Percentiles rank a stretch among this genome's conserved stretches.
These are phyloP conservation scores for Psittacula cyanocephala DNA, from an alignment of 2,113 vertebrate species.

Conservation along the genomic window DNA sequence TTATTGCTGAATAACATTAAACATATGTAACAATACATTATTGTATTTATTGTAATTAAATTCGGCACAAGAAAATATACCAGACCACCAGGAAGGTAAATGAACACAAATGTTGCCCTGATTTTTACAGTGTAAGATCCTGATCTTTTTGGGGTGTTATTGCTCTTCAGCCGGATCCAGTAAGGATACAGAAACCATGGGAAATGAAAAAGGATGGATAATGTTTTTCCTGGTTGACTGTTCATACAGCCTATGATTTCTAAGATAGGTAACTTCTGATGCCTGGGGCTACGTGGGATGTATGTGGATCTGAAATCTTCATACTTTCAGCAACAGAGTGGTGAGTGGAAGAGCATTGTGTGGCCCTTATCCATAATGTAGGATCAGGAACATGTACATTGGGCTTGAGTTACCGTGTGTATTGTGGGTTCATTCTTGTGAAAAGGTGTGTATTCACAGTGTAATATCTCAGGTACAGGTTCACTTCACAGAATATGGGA, in stretches of 20 bases:
- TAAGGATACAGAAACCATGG: not conserved
- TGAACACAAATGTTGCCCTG: not conserved
- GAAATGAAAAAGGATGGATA: not conserved
- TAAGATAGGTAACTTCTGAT: not conserved
- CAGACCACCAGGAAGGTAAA: not conserved
- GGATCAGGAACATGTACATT: fast-evolving
- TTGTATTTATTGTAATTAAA: not conserved
- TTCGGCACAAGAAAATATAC: not conserved
- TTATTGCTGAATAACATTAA: not conserved
- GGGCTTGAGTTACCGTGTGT: not conserved
- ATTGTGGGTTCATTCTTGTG: not conserved
- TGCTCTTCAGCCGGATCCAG: not conserved
- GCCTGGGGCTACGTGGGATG: not conserved
- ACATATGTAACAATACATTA: not conserved
- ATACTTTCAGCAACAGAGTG: not conserved
- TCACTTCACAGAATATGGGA: not conserved
- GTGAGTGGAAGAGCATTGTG: not conserved
- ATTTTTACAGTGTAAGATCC: not conserved
- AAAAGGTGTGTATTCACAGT: not conserved
- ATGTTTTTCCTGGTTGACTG: not conserved
- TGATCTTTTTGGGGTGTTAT: not conserved
- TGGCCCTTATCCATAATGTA: not conserved
- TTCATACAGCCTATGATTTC: not conserved
- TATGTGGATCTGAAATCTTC: not conserved
- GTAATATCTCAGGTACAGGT: not conserved